A percentile compares a stretch with the other conserved stretches of the same genome.
Evolutionary conservation across 2,888 invertebrate genomes (phyloP).

Genomic region (Dicyrtomina minuta): DNA sequence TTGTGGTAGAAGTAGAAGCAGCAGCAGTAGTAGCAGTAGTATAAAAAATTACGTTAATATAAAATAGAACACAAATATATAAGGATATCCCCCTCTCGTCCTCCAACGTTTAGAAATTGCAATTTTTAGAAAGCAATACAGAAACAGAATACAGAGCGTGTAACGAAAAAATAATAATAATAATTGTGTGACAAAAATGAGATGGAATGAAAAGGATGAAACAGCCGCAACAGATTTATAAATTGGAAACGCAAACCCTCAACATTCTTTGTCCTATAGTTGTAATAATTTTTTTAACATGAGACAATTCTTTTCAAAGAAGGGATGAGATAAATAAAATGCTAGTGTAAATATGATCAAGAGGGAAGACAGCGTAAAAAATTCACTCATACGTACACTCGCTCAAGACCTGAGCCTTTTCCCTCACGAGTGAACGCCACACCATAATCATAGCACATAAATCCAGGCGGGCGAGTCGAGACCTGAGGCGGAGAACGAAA

Average conservation of each 20-base stretch:
- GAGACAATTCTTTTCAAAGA: neutral
- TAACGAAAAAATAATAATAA: too few species aligned
- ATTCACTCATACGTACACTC: neutral
- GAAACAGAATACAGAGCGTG: too few species aligned
- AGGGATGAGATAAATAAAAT: slow-evolving; percentile 30
- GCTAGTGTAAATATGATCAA: slow-evolving; percentile 17
- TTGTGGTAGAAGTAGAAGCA: too few species aligned
- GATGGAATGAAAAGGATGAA: slow-evolving; percentile 22
- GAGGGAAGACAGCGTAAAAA: slow-evolving; percentile 31
- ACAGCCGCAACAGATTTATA: slow-evolving; percentile 22
- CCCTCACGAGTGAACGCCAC: neutral
- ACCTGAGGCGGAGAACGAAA: too few species aligned
- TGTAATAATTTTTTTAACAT: slow-evolving; percentile 17
- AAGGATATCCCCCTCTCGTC: too few species aligned
- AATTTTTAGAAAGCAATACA: too few species aligned
- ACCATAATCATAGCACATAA: neutral
- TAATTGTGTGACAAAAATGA: slow-evolving; percentile 21
- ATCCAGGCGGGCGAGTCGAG: neutral
- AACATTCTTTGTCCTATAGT: slow-evolving; percentile 1
- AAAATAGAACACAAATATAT: too few species aligned
- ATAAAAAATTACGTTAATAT: too few species aligned
- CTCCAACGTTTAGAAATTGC: too few species aligned
- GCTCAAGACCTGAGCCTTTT: neutral
- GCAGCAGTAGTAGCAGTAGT: too few species aligned
- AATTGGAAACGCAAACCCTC: slow-evolving; percentile 26